Percentiles rank a stretch among this genome's conserved stretches.
These are phyloP conservation scores for Amphimedon queenslandica DNA, from an alignment of 37 sponge, comb jelly and placozoan genomes.

Conservation along the genomic window DNA sequence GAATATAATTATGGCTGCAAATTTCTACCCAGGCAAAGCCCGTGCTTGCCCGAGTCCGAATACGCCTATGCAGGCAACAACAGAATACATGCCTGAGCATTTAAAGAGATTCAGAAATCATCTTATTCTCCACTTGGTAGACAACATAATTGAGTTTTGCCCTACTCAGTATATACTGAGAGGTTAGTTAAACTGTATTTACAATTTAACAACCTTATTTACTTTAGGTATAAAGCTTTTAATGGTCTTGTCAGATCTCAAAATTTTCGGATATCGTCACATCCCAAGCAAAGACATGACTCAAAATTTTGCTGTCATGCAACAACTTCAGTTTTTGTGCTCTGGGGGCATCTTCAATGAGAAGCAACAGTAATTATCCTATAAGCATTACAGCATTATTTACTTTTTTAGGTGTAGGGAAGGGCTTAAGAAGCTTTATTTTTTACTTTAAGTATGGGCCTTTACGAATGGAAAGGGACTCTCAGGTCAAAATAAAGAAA, in stretches of 20 bases:
- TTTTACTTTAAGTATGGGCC: background rate
- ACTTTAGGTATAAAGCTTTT: too few relatives aligned
- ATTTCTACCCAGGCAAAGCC: too few relatives aligned
- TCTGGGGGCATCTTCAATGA: conserved; percentile 12
- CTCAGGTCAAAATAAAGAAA: background rate
- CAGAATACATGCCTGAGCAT: too few relatives aligned
- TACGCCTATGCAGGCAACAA: too few relatives aligned
- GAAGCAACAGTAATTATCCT: too few relatives aligned
- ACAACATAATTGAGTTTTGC: conserved; percentile 34
- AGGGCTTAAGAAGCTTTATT: too few relatives aligned
- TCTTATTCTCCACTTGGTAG: too few relatives aligned
- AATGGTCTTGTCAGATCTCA: too few relatives aligned
- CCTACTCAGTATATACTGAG: conserved; percentile 26
- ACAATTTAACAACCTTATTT: background rate
- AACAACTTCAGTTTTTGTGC: conserved; percentile 7
- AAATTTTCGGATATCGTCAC: conserved; percentile 32
- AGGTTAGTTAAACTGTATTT: conserved; percentile 12
- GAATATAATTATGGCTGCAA: too few relatives aligned
- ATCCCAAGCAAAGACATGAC: conserved; percentile 53
- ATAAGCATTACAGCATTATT: background rate
- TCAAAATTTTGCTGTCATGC: conserved; percentile 4
- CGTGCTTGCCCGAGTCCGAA: too few relatives aligned
- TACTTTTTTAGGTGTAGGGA: too few relatives aligned
- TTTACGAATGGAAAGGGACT: background rate
- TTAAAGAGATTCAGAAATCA: conserved; percentile 20